Base-by-base conservation (phyloP, 2,797 vertebrate species). In the Mormyrops attenuatus region DNA sequence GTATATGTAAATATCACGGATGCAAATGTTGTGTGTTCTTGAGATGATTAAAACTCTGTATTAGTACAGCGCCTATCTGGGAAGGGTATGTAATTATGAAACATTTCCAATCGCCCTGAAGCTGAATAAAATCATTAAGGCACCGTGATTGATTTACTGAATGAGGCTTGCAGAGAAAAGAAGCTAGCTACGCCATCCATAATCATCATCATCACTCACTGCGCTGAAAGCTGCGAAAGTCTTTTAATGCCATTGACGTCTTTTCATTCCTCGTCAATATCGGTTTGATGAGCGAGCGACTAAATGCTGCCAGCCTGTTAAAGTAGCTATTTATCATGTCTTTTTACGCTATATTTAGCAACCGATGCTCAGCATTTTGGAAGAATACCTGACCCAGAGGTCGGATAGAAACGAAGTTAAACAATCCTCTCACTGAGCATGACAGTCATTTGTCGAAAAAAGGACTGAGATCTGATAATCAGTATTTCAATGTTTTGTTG, bases 31-130 rank as follows among this genome's bases (percentile, higher is more conserved):
- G 22, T 30, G 50, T 9, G 49, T 85, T 26, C 26, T 7, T 13
- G 85, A 17, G 85, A 34, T 55, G 85, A 87, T 57, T 87, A 87
- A 53, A 87, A 34, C 85, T 53, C 41, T 87, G 49, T 85, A 85
- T 87, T 26, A 87, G 26, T 38, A 57, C 22, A 57, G 20, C 26
- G 50, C 30, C 52, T 87, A 87, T 87, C 30, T 87, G 50, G 50
- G 44, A 52, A 52, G 82, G 82, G 30, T 41, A 38, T 53, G 13
- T 53, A 87, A 87, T 87, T 49, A 87, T 34, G 50, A 85, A 87
- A 34, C 52, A 57, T 53, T 52, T 85, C 82, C n/a, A 85, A 26
- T 49, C 82, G 52, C 85, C 85, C 26, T 20, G 85, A 87, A 87
- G 52, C 85, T 50, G 85, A 57, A 20, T 87, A 55, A 87, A 57